Base-by-base conservation (phyloP, 1,140 invertebrate genomes). In the Brachionus manjavacas region DNA sequence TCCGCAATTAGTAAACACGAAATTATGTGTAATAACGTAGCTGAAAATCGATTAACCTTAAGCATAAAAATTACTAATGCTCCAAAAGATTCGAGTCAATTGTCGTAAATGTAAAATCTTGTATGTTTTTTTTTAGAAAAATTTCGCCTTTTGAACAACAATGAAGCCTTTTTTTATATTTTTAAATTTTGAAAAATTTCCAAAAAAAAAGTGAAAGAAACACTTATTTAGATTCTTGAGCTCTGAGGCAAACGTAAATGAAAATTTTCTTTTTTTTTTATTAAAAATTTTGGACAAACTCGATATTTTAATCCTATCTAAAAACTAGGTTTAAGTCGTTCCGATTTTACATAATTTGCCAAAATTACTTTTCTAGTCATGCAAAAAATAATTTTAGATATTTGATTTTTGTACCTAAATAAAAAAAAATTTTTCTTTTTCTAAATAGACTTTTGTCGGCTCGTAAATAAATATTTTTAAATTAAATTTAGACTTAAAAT, bases 321-420 rank as follows among this genome's bases (percentile, higher is more conserved):
- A 72, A 39, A 72, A 72, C 68, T 72, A 72, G 35, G 31, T 41
- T 41, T 41, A 72, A 72, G 68, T 72, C 68, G 46, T 72, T 72
- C 39, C 16, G 35, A 20, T 41, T 72, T 68, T 68, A 68, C 66
- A 68, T 68, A 68, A 68, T 68, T 68, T 4, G 25, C 31, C 6
- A 68, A 16, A 68, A 60, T 60, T 60, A 60, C n/a, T 20, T 60
- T 60, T 60, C 52, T 60, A 60, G 52, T 60, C 52, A 60, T 60
- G 52, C 52, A 60, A 20, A 23, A 60, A 60, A 16, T 60, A 6
- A 20, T 60, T 60, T 72, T 49, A 28, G 14, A 25, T 52, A 49
- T 76, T 76, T 76, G 20, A 76, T 76, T 76, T 76, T 76, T 76
- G 20, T 76, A 76, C 72, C 46, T 76, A 35, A 74, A 74, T 41